Evolutionary conservation across 2,888 invertebrate species (phyloP), one percentile per base, ranked within the genome.

Genomic region (Lycocerus yunnanus): DNA sequence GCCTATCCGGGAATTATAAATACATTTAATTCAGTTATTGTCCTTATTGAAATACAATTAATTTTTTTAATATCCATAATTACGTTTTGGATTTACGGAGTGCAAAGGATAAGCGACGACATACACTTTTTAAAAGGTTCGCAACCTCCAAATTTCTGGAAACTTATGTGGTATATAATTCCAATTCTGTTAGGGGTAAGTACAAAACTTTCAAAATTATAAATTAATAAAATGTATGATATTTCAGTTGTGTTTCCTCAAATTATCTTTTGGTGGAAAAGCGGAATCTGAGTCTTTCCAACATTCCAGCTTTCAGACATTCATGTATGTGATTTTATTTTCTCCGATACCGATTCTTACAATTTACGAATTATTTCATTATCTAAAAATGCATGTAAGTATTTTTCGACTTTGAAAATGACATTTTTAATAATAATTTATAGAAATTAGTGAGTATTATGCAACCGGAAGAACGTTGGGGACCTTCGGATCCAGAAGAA

Each of bases 141-240:
- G n/a, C 78, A 78, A 69, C 80, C 81, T 1, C 74, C 80, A 1
- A 78, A 63, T 24, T 81, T 74, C 69, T 82, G 80, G 80, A 81
- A 80, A 74, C 75, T 80, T 15, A 78, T 69, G 43, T 82, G 82
- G 82, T 80, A 79, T 27, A 58, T 78, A 6, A 60, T 72, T 8
- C 81, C 81, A 5, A 2, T 74, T 18, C 6, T 73, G 6, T 58
- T 77, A 5, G 68, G 71, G 58, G 73, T 76, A 71, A 20, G 60
- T 2, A 8, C n/a, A n/a, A 43, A 43, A 16, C 5, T 24, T 59
- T 58, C 9, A 43, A 24, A n/a, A 63, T 18, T n/a, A 4, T 63
- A n/a, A n/a, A n/a, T 5, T 2, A 0, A 8, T 10, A 18, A 15
- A 24, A 11, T 15, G 5, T 63, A 14, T 9, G 6, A 61, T 15